Percentiles rank a stretch among this genome's conserved stretches.
Evolutionary conservation across 2,113 vertebrate genomes (phyloP).

Genomic region (Prinia subflava): DNA sequence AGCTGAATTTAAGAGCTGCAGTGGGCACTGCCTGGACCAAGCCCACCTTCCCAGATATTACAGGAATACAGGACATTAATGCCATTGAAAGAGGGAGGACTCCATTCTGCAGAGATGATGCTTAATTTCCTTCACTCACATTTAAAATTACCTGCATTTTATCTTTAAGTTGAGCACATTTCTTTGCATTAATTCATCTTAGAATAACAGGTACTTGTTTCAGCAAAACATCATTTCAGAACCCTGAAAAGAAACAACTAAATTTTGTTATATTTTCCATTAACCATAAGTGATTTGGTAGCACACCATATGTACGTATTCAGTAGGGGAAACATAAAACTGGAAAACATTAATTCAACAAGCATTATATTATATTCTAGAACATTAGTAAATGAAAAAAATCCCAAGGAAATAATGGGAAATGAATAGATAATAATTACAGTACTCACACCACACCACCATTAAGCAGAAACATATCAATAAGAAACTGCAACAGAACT

Average conservation of each 20-base stretch:
- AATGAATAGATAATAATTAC: background rate
- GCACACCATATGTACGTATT: background rate
- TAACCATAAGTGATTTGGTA: background rate
- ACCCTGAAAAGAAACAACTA: background rate
- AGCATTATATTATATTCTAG: background rate
- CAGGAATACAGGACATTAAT: background rate
- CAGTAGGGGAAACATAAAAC: background rate
- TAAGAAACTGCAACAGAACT: background rate
- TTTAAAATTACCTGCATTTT: background rate
- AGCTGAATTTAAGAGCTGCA: background rate
- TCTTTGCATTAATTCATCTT: background rate
- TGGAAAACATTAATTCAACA: background rate
- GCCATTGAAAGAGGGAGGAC: background rate
- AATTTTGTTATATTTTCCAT: background rate
- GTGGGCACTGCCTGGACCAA: background rate
- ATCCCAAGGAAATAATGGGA: background rate
- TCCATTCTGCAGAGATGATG: background rate
- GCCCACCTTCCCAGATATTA: background rate
- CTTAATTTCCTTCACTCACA: background rate
- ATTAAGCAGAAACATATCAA: background rate
- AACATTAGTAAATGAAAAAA: background rate
- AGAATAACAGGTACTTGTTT: background rate
- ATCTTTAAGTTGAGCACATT: background rate
- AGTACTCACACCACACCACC: background rate
- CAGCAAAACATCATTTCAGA: background rate